Evolutionary conservation across 2,797 vertebrate species (phyloP), one percentile per base, ranked within the genome.

Genomic region (Phalloptychus januarius): DNA sequence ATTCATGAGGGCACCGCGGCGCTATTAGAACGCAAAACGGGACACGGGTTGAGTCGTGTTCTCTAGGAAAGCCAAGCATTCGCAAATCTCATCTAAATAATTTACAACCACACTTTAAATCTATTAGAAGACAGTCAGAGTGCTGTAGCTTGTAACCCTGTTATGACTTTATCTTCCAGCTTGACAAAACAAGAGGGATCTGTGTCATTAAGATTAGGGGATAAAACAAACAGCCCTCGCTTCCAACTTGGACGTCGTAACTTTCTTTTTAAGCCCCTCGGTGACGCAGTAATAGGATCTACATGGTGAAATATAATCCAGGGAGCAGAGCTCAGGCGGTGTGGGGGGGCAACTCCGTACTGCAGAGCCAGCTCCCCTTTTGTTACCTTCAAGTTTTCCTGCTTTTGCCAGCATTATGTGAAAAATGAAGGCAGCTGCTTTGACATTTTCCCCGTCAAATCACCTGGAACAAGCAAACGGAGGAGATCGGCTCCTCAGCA

Each of bases 181-280:
- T 86, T 20, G 77, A 90, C 89, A 90, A 90, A 90, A 88, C 88
- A 85, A 90, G 92, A 91, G 78, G 78, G 72, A 93, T 91, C 86
- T 83, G 75, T 72, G 85, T 80, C 89, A 83, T 88, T 81, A 82
- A 76, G 78, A 85, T 15, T 44, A 67, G 36, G 80, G 84, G 81
- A 85, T 40, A 79, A 83, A 77, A 76, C 79, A 63, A 75, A 31
- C 69, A 72, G 74, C 74, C 50, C 52, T 61, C 11, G 44, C 74
- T 65, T 80, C 83, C 77, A 77, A 85, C 79, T 45, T 78, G 84
- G 79, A 75, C 72, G 45, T 15, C 76, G 42, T n/a, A 63, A 76
- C 74, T 85, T 61, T 80, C 81, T 82, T 90, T 90, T 87, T 79
- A 52, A 80, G 71, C 58, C 79, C 74, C 80, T 85, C 5, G 7